A percentile compares a stretch with the other conserved stretches of the same genome.
phyloP scores from a whole-genome alignment of 2,797 vertebrate genomes.

The Cygnus olor region DNA sequence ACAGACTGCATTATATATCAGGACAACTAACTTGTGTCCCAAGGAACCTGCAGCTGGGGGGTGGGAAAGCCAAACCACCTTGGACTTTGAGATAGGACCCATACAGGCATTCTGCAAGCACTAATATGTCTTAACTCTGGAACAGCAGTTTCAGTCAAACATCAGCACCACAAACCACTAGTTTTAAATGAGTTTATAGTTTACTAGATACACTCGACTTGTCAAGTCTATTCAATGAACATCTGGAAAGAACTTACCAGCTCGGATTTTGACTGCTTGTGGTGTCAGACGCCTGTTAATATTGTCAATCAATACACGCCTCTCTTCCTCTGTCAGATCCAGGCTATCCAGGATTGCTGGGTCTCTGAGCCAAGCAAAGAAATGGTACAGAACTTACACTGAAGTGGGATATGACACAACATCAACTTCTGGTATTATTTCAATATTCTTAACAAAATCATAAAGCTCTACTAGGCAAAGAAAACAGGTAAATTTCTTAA shows the following conservation, averaged over 20 bases:
- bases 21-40: not conserved
- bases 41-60: not conserved
- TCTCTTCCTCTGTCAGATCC: slow-evolving; percentile 94
- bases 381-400: not conserved
- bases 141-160: not conserved
- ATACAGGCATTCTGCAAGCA: not conserved
- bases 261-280: slow-evolving; percentile 98
- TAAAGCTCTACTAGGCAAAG: not conserved
- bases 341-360: slow-evolving; percentile 92
- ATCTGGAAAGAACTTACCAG: slow-evolving; percentile 78
- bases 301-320: slow-evolving; percentile 92
- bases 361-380: slow-evolving; percentile 81
- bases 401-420: not conserved
- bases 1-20: not conserved
- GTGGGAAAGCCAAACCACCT: not conserved
- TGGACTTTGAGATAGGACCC: not conserved
- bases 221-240: not conserved
- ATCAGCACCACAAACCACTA: not conserved
- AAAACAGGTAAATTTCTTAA: not conserved
- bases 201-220: not conserved
- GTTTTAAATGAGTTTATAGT: not conserved
- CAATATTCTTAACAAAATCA: not conserved
- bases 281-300: slow-evolving; percentile 98
- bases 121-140: not conserved
- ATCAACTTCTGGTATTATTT: not conserved